Evolutionary conservation across 2,888 invertebrate species (phyloP), one percentile per base, ranked within the genome.

Genomic region (Maniola hyperantus): DNA sequence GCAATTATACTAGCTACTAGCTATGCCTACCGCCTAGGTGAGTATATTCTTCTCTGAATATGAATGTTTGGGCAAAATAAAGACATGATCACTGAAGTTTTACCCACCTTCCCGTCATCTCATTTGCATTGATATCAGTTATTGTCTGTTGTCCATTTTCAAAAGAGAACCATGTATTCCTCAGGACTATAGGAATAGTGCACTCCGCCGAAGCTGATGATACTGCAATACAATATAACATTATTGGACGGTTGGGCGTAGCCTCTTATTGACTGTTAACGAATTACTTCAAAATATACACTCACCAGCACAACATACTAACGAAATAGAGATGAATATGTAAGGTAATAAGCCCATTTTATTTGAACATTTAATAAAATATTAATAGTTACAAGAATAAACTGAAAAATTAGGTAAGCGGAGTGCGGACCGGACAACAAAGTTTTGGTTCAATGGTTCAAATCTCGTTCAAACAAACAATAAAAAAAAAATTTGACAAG

Each of bases 91-190:
- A 39, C 39, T 39, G 39, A 39, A 11, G 11, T 39, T 39, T 39
- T 11, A 63, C 64, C 76, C 84, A 92, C 93, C 89, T 93, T 73
- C 93, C 93, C 8, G 95, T 94, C 96, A 98, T 97, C 51, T 94
- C 94, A 67, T 94, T 95, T 0, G 96, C 96, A 87, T 97, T 96
- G 63, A 98, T 95, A 80, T 96, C 96, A 0, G 97, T 97, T 57
- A 95, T 92, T 0, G 97, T 97, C 77, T 97, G 97, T 76, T 93
- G 93, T 10, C 97, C 97, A 89, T 95, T 95, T 93, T 98, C 98
- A 93, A 97, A 96, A 2, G 97, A 97, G 87, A 97, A 98, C 98
- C 98, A 98, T 42, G 96, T 94, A 68, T 97, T 98, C 77, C 97
- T 93, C 59, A 98, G 85, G 55, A 97, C 95, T 71, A 94, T 81